These are phyloP conservation scores for Rhyacophila brunnea DNA, from an alignment of 1,140 invertebrate species.

Conservation along the genomic window DNA sequence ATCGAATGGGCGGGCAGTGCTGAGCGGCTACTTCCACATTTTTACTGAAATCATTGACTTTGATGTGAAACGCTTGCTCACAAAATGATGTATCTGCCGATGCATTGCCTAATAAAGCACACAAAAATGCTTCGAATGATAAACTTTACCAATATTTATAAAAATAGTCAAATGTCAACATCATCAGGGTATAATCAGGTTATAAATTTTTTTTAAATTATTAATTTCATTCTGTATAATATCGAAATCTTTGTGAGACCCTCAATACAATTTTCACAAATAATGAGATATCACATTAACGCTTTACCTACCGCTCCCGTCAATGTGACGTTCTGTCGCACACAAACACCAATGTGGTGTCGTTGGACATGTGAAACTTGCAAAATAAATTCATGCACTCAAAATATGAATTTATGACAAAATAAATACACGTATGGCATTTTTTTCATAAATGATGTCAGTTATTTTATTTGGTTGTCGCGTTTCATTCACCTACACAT, in stretches of 20 bases:
- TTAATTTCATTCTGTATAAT: too few relatives aligned
- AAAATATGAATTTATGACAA: too few relatives aligned
- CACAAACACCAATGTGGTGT: background rate
- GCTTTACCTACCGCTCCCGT: too few relatives aligned
- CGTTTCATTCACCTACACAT: too few relatives aligned
- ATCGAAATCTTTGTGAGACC: background rate
- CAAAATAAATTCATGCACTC: background rate
- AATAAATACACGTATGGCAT: too few relatives aligned
- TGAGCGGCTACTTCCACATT: slow-evolving; percentile 13
- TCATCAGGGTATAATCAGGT: slow-evolving; percentile 10
- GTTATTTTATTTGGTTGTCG: too few relatives aligned
- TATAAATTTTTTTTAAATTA: slow-evolving; percentile 13
- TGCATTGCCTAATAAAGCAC: background rate
- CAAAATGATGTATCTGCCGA: slow-evolving; percentile 1
- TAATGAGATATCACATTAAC: background rate
- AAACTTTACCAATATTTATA: slow-evolving; percentile 6
- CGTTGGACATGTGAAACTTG: background rate
- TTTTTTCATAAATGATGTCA: too few relatives aligned
- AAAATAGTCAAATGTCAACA: slow-evolving; percentile 20
- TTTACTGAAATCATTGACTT: slow-evolving; percentile 1
- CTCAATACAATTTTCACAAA: background rate
- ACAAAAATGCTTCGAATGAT: slow-evolving; percentile 3
- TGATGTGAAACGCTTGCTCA: background rate
- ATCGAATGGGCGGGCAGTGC: slow-evolving; percentile 1
- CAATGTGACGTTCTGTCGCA: background rate